These are phyloP conservation scores for Carterocephalus palaemon DNA, from an alignment of 2,888 invertebrate species.

Conservation along the genomic window DNA sequence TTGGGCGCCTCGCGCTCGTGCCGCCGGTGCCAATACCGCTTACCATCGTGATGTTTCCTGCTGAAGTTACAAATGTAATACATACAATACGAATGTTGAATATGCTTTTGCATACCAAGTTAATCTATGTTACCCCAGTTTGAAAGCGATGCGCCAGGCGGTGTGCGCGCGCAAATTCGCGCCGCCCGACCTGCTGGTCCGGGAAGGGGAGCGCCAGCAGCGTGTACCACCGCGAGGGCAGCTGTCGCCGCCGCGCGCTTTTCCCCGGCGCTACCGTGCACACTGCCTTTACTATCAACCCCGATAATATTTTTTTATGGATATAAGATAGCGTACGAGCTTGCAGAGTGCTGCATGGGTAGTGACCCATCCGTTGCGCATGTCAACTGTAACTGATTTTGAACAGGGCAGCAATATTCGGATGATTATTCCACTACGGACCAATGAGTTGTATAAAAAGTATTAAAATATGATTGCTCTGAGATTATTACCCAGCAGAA, in stretches of 20 bases:
- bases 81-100: no score
- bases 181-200: conserved; percentile 93
- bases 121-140: no score
- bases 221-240: conserved; percentile 93
- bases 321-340: conserved; percentile 32
- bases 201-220: conserved; percentile 94
- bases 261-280: conserved; percentile 48
- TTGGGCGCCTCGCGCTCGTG: conserved; percentile 79
- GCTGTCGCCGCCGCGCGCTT: conserved; percentile 70
- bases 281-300: conserved; percentile 10
- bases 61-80: conserved; percentile 32
- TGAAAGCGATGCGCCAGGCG: conserved; percentile 82
- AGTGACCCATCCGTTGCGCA: no score
- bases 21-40: conserved; percentile 84
- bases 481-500: no score
- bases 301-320: no score
- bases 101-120: no score
- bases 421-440: no score
- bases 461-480: no score
- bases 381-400: no score
- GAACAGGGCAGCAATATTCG: no score
- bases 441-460: no score
- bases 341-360: no score
- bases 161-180: conserved; percentile 88
- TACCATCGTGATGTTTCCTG: conserved; percentile 83